Percentiles rank a stretch among this genome's conserved stretches.
phyloP scores from a whole-genome alignment of 2,888 invertebrate genomes.

The Caenorhabditis zanzibari region DNA sequence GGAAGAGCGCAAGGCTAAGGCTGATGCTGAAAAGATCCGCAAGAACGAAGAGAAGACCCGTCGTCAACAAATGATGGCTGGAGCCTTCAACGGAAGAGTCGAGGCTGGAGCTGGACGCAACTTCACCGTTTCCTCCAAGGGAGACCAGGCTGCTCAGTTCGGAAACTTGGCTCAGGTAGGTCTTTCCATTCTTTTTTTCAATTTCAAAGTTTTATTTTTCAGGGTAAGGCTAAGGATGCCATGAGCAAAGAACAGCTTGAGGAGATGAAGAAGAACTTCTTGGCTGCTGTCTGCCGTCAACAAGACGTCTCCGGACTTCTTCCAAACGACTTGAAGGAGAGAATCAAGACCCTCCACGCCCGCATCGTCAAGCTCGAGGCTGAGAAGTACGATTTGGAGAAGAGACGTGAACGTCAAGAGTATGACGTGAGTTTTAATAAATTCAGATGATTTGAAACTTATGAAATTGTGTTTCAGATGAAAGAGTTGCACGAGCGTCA shows the following conservation, averaged over 20 bases:
- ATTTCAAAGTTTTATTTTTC: constrained; percentile 1
- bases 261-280: constrained; percentile 81
- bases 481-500: constrained; percentile 83
- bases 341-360: constrained; percentile 82
- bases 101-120: constrained; percentile 76
- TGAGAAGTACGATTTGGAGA: constrained; percentile 84
- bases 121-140: constrained; percentile 78
- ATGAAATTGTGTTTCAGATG: constrained; percentile 70
- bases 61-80: constrained; percentile 83
- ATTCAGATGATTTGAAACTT: neutral
- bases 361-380: constrained; percentile 83
- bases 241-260: constrained; percentile 78
- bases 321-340: constrained; percentile 83
- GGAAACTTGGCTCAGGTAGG: constrained; percentile 73
- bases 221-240: constrained; percentile 61
- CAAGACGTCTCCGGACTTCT: constrained; percentile 81
- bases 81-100: constrained; percentile 78
- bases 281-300: constrained; percentile 79
- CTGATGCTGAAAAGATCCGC: constrained; percentile 81
- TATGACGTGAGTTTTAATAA: constrained; percentile 78
- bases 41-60: constrained; percentile 84
- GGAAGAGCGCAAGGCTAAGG: constrained; percentile 75
- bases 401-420: constrained; percentile 83
- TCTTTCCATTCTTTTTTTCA: neutral
- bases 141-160: constrained; percentile 75